Evolutionary conservation across 2,113 vertebrate species (phyloP).

Genomic region (Lota lota): DNA sequence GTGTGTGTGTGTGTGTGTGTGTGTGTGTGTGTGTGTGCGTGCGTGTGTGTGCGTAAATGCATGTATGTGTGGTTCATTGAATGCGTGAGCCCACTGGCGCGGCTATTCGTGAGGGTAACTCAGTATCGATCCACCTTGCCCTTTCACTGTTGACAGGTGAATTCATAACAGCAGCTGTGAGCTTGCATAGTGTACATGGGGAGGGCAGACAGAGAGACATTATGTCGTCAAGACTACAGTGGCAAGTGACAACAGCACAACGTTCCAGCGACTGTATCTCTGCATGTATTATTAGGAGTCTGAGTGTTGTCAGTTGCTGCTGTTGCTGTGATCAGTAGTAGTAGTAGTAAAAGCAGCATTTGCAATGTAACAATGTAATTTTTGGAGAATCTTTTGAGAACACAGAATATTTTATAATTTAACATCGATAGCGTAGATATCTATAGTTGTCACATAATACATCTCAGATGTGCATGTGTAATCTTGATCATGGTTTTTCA

Average conservation of each 20-base stretch:
- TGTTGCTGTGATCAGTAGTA: too few species aligned
- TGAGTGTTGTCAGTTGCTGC: neutral
- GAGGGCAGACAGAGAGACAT: neutral
- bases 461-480: too few species aligned
- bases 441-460: too few species aligned
- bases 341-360: too few species aligned
- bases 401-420: too few species aligned
- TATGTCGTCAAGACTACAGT: neutral
- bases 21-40: too few species aligned
- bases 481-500: too few species aligned
- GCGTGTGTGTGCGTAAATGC: too few species aligned
- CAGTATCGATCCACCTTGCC: neutral
- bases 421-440: too few species aligned
- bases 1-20: too few species aligned
- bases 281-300: neutral
- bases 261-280: neutral
- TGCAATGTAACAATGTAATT: too few species aligned
- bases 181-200: neutral
- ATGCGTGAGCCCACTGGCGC: neutral
- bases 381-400: too few species aligned
- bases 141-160: neutral
- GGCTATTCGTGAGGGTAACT: neutral
- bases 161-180: neutral
- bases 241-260: neutral
- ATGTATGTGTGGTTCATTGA: neutral